Percentiles rank a stretch among this genome's conserved stretches.
phyloP scores from a whole-genome alignment of 2,113 vertebrate species.

The western clawed frog (Xenopus tropicalis) region UCB_Xtro_10.0 CM004451.2:34222001-34222500 shows the following conservation, averaged over 20 bases:
- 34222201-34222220: conserved; percentile 3
- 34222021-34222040: no score
- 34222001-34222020: no score
- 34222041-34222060: no score
- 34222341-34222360: conserved; percentile 4
- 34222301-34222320: conserved; percentile 7
- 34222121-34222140: not conserved
- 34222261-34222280: conserved; percentile 5
- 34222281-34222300: conserved; percentile 13
- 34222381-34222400: not conserved
- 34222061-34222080: no score
- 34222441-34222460: no score
- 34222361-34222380: conserved; percentile 11
- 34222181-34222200: not conserved
- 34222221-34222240: not conserved
- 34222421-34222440: not conserved
- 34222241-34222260: conserved; percentile 16
- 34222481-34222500: not conserved
- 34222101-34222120: no score
- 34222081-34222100: no score
- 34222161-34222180: not conserved
- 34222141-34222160: not conserved
- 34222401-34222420: no score
- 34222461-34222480: no score
- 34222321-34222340: conserved; percentile 2